Percentiles rank a stretch among this genome's conserved stretches.
Conservation (phyloP, 2,888 invertebrate species). For the Acleris literana region DNA sequence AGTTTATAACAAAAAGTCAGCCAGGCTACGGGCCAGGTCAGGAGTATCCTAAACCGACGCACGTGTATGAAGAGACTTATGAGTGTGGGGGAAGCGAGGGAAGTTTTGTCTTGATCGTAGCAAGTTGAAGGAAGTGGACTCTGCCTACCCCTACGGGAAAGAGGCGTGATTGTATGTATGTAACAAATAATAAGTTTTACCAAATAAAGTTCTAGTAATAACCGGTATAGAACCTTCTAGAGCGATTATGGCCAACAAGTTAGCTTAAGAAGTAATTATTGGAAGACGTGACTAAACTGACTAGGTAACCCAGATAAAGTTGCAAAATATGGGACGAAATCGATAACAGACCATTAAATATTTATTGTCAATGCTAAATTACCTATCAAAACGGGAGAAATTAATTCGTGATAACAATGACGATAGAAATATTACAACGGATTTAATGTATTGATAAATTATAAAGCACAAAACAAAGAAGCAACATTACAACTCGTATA, state of each 20-base stretch:
- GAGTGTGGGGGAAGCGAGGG: too few relatives aligned
- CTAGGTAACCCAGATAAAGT: background rate
- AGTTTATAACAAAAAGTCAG: background rate
- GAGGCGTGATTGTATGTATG: too few relatives aligned
- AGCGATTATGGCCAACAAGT: background rate
- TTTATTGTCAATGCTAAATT: background rate
- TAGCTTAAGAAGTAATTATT: background rate
- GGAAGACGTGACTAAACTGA: background rate
- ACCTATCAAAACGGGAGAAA: background rate
- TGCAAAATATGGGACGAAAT: background rate
- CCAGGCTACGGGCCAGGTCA: too few relatives aligned
- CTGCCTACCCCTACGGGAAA: too few relatives aligned
- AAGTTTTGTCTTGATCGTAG: too few relatives aligned
- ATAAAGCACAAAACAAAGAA: background rate
- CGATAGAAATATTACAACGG: constrained; percentile 1
- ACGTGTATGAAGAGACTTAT: too few relatives aligned
- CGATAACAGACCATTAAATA: background rate
- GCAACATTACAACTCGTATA: background rate
- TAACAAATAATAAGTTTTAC: too few relatives aligned
- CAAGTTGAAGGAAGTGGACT: too few relatives aligned
- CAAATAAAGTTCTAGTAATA: background rate
- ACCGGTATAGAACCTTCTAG: constrained; percentile 2
- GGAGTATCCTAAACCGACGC: too few relatives aligned
- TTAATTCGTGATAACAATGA: background rate
- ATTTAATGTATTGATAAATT: background rate